Percentiles rank a stretch among this genome's conserved stretches.
Conservation (phyloP, 2,113 vertebrate species). For the Apteryx owenii region DNA sequence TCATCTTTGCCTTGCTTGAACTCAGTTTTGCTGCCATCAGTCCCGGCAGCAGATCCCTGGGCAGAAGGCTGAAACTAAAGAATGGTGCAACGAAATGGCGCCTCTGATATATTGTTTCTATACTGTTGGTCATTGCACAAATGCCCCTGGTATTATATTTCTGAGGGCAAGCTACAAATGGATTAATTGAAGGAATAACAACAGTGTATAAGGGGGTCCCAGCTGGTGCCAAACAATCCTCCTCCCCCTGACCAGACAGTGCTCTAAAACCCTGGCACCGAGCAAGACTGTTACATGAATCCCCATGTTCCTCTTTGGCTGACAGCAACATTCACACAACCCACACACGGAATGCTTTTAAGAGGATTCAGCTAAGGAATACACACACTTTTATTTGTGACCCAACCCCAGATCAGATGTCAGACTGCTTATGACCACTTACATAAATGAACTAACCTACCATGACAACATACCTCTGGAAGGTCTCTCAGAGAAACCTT, state of each 20-base stretch:
- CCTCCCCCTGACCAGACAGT: background rate
- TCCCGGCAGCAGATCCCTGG: background rate
- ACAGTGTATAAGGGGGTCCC: background rate
- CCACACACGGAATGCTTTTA: constrained; percentile 6
- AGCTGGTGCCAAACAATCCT: constrained; percentile 19
- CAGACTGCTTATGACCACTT: background rate
- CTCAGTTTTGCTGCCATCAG: background rate
- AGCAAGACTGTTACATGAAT: background rate
- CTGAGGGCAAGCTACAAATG: background rate
- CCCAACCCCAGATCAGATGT: constrained; percentile 6
- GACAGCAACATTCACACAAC: background rate
- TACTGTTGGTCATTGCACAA: background rate
- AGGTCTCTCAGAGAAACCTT: background rate
- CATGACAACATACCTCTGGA: background rate
- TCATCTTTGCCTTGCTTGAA: background rate
- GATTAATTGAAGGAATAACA: constrained; percentile 45
- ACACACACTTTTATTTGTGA: background rate
- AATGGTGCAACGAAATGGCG: background rate
- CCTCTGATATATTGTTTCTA: background rate
- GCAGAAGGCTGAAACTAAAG: background rate
- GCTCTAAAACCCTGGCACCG: background rate
- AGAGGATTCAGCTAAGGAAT: constrained; percentile 22
- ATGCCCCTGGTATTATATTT: constrained; percentile 4
- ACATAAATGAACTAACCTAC: background rate
- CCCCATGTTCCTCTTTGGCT: background rate